A percentile compares a stretch with the other conserved stretches of the same genome.
Conservation (phyloP, 2,888 invertebrate genomes). For the Callinectes sapidus region DNA sequence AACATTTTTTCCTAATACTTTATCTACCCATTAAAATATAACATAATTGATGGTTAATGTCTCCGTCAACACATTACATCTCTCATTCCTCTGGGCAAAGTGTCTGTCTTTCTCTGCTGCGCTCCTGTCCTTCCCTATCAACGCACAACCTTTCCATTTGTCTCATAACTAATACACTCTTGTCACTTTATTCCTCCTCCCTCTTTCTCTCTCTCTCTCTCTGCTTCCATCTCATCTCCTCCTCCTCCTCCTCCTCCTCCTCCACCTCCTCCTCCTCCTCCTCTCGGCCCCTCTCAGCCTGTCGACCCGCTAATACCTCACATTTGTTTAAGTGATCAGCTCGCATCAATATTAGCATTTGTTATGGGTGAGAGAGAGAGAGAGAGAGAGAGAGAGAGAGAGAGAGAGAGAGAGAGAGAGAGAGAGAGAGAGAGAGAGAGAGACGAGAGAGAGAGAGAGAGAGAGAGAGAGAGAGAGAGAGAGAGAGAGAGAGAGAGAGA, state of each 20-base stretch:
- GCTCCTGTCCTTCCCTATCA: background rate
- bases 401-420: slow-evolving; percentile 49
- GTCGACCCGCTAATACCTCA: slow-evolving; percentile 22
- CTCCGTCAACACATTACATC: background rate
- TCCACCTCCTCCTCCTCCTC: background rate
- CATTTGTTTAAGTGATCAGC: slow-evolving; percentile 32
- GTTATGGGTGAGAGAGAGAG: slow-evolving; percentile 34
- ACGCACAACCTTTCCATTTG: background rate
- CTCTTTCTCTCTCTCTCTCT: background rate
- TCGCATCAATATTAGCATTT: slow-evolving; percentile 31
- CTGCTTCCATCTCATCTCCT: background rate
- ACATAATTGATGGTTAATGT: background rate
- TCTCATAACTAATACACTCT: slow-evolving; percentile 27
- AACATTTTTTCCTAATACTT: background rate
- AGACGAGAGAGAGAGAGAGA: slow-evolving; percentile 50
- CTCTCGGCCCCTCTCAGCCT: slow-evolving; percentile 23
- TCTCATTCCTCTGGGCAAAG: background rate
- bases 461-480: slow-evolving; percentile 38
- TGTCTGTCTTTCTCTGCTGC: background rate
- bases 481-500: slow-evolving; percentile 21
- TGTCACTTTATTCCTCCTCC: background rate
- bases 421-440: slow-evolving; percentile 50
- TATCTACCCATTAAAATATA: background rate
- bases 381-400: slow-evolving; percentile 42
- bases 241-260: background rate